A percentile compares a stretch with the other conserved stretches of the same genome.
phyloP scores from a whole-genome alignment of 2,797 vertebrate genomes.

The Catamblyrhynchus diadema region DNA sequence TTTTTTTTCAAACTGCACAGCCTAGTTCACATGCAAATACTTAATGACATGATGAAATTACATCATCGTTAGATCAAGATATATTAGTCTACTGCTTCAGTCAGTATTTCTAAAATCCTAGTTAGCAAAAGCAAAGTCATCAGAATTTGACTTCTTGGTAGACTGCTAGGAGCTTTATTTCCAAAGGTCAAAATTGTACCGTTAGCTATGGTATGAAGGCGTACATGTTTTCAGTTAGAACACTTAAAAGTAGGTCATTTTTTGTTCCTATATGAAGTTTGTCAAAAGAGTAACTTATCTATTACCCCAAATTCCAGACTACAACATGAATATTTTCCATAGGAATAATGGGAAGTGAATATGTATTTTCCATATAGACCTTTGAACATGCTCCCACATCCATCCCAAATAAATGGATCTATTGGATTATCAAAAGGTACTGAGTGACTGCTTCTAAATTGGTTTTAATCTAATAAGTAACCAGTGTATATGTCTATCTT shows the following conservation, averaged over 20 bases:
- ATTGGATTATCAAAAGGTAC: neutral
- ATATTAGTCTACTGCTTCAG: neutral
- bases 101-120: neutral
- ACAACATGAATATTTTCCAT: neutral
- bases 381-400: neutral
- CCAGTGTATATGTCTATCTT: neutral
- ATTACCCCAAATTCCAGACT: neutral
- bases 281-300: neutral
- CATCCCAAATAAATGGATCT: neutral
- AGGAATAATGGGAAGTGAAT: neutral
- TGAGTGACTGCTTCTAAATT: neutral
- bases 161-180: neutral
- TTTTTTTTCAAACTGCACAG: neutral
- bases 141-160: neutral
- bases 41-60: neutral
- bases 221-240: neutral
- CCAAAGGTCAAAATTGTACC: neutral
- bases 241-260: accelerated
- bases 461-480: neutral
- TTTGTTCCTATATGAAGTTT: neutral
- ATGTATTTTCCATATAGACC: neutral
- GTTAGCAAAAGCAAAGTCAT: neutral
- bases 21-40: neutral
- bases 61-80: neutral
- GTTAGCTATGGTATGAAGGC: neutral